Evolutionary conservation across 1,140 invertebrate species (phyloP), one percentile per base, ranked within the genome.

Genomic region (Tetragonula clypearis): DNA sequence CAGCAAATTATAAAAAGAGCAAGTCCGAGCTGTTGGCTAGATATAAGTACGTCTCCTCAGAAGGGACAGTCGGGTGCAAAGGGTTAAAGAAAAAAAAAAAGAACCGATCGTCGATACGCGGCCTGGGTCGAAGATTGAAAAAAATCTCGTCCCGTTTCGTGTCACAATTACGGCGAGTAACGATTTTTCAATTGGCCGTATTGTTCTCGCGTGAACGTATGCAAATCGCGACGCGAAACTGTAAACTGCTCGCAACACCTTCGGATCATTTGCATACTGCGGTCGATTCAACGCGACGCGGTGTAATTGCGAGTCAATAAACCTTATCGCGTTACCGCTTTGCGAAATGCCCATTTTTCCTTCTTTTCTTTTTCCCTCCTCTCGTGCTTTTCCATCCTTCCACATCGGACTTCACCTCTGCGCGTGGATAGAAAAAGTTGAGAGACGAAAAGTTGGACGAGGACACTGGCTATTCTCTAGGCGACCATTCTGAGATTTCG

Each of bases 161-260:
- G 71, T 49, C 23, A 17, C 8, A 8, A 49, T 49, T 49, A 49
- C 71, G 71, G 11, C 71, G 41, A 72, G 12, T 17, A 9, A n/a
- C 2, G 41, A 72, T 73, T 53, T 53, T 73, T 53, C n/a, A 73
- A 73, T 74, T 26, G 49, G 26, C 1, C 21, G 30, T 53, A 72
- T 72, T 19, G 71, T 26, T 53, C n/a, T 26, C 3, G 4, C 53
- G 49, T 12, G 26, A 81, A 81, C 49, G 71, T 82, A 82, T 75
- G 80, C 58, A 82, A 74, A 72, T 74, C 41, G 69, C 41, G 21
- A 60, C 26, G 60, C 35, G 71, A 62, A 82, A 75, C 74, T 60
- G 41, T 49, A 53, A 60, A 69, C 69, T 30, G 68, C 21, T 62
- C 55, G 19, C 30, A 62, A 62, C 69, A 73, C 56, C 35, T 35